phyloP scores from a whole-genome alignment of 2,797 vertebrate species.

The Hylomyscus alleni region DNA sequence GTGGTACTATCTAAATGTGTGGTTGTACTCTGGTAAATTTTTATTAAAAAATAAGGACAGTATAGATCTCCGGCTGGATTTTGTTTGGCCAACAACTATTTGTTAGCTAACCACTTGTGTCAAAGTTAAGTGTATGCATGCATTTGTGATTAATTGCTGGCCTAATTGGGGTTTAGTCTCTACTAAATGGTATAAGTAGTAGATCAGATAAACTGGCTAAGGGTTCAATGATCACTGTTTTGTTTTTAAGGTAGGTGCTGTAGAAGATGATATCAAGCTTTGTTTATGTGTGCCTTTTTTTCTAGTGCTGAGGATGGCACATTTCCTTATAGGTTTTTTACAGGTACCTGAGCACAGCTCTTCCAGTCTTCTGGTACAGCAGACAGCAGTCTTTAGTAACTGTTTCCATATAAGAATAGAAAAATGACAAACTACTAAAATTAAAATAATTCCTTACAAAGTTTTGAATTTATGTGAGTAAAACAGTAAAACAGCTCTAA shows the following conservation, averaged over 20 bases:
- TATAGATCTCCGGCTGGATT: not conserved
- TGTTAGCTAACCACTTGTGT: accelerated
- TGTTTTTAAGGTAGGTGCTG: not conserved
- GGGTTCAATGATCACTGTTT: not conserved
- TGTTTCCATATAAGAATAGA: no score
- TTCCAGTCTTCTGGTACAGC: no score
- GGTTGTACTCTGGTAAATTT: not conserved
- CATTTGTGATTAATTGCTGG: not conserved
- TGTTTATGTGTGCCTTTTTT: not conserved
- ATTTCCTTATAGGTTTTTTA: no score
- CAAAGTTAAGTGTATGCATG: not conserved
- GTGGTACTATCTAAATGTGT: not conserved
- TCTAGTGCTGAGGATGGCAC: not conserved
- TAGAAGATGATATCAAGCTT: not conserved
- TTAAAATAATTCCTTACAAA: no score
- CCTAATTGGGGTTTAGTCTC: not conserved
- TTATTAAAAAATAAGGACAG: not conserved
- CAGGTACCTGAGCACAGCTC: no score
- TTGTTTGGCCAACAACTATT: not conserved
- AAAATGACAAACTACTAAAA: no score
- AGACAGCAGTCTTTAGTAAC: no score
- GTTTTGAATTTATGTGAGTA: no score
- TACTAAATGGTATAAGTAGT: not conserved
- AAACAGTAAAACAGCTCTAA: no score
- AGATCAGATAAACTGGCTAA: not conserved